A percentile compares a stretch with the other conserved stretches of the same genome.
Conservation (phyloP, 2,888 invertebrate genomes). For the Tetranychus truncatus region DNA sequence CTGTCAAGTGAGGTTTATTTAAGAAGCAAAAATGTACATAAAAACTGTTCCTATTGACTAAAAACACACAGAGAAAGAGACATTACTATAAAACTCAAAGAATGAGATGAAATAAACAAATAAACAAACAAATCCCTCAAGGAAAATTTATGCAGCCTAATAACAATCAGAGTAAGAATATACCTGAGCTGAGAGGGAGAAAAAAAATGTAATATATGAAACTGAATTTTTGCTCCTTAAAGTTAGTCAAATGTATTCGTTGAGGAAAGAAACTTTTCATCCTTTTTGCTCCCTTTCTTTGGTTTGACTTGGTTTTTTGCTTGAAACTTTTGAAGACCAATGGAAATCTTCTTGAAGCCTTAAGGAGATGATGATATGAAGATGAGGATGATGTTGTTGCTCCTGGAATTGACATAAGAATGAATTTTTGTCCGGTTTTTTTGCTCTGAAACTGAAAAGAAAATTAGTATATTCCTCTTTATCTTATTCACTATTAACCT, state of each 20-base stretch:
- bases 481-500: neutral
- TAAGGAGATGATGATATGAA: neutral
- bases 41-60: too few species aligned
- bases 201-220: neutral
- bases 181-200: neutral
- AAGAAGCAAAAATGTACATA: neutral
- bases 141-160: neutral
- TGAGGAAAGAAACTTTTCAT: neutral
- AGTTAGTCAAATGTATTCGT: neutral
- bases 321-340: neutral
- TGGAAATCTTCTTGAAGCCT: neutral
- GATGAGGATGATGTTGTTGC: neutral
- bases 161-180: neutral
- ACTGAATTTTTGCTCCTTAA: neutral
- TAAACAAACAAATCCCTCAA: conserved; percentile 1
- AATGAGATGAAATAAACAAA: neutral
- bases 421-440: neutral
- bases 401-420: neutral
- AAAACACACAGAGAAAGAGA: too few species aligned
- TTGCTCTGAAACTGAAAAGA: too few species aligned
- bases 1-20: neutral
- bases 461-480: neutral
- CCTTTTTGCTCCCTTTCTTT: neutral
- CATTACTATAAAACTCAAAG: too few species aligned
- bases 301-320: neutral